phyloP scores from a whole-genome alignment of 92 coral and sea anemone species.

The Pocillopora meandrina region DNA sequence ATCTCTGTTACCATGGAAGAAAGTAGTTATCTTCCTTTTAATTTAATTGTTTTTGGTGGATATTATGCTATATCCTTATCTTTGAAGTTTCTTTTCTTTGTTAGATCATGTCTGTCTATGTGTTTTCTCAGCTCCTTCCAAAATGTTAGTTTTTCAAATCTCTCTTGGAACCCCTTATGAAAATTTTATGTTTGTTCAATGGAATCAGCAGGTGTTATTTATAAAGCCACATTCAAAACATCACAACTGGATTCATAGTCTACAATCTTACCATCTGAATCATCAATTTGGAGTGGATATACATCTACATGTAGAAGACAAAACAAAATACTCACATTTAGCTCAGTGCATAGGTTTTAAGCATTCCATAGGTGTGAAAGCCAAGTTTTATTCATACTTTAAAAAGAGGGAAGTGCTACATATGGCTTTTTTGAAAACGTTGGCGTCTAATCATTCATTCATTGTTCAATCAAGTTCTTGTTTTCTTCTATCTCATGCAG shows the following conservation, averaged over 20 bases:
- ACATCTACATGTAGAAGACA: not conserved
- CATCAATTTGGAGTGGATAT: not conserved
- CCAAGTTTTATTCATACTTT: not conserved
- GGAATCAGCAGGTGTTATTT: not conserved
- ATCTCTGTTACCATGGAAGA: not conserved
- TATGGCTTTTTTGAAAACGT: not conserved
- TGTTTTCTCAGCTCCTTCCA: not conserved
- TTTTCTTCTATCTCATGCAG: no score
- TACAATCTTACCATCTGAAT: not conserved
- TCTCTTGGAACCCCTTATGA: not conserved
- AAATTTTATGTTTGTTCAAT: not conserved
- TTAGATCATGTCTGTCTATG: not conserved
- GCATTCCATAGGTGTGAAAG: not conserved
- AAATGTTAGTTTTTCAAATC: not conserved
- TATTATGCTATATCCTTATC: not conserved
- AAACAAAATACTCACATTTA: not conserved
- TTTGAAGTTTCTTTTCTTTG: no score
- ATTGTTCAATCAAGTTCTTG: no score
- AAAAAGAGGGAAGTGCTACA: not conserved
- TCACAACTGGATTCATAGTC: not conserved
- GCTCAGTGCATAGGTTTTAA: not conserved
- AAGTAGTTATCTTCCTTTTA: not conserved
- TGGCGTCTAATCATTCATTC: not conserved
- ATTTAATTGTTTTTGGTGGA: not conserved
- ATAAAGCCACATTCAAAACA: no score